Conservation (phyloP, 2,797 vertebrate genomes). For the Leptoclinus maculatus region DNA sequence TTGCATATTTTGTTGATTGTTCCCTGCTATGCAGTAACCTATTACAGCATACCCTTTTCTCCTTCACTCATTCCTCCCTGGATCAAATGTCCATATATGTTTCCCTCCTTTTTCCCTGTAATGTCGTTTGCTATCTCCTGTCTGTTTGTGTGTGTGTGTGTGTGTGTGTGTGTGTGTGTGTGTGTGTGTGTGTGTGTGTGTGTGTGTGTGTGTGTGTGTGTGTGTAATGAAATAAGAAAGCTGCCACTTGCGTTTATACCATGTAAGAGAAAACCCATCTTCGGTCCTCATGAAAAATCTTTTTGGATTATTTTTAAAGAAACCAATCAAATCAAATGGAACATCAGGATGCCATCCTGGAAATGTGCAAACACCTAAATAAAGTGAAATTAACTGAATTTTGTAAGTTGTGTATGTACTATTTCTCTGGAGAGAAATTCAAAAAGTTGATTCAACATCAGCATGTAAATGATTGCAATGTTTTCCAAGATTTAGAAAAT, state of each 20-base stretch:
- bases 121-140: neutral
- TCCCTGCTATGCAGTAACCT: slow-evolving; percentile 14
- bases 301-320: neutral
- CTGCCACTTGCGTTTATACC: neutral
- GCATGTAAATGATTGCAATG: neutral
- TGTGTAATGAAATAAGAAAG: neutral
- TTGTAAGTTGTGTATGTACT: neutral
- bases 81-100: slow-evolving; percentile 29
- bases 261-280: neutral
- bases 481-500: neutral
- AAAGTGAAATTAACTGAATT: neutral
- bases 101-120: neutral
- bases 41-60: slow-evolving; percentile 14
- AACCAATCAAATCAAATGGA: neutral
- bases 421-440: neutral
- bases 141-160: neutral
- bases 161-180: neutral
- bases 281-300: neutral
- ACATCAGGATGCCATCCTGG: neutral
- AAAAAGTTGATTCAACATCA: too few relatives aligned
- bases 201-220: neutral
- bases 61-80: slow-evolving; percentile 35
- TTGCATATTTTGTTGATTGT: slow-evolving; percentile 23
- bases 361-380: neutral
- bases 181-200: neutral